Evolutionary conservation across 2,113 vertebrate genomes (phyloP), one percentile per base, ranked within the genome.

Genomic region (Clarias magur): DNA sequence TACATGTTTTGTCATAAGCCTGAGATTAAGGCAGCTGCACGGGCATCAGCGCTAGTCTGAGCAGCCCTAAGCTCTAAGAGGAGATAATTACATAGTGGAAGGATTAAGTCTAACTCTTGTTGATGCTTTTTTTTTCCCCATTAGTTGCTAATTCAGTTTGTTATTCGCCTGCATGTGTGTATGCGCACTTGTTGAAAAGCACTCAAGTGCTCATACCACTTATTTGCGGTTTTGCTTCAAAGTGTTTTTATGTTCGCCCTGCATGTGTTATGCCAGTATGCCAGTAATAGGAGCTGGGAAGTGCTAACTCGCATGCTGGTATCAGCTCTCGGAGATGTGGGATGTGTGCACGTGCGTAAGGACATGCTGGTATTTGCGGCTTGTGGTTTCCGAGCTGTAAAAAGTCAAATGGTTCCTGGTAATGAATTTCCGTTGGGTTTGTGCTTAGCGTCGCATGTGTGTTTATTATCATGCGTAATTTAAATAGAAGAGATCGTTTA

Each of bases 341-440:
- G 82, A 21, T 76, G 86, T 53, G 60, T n/a, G 82, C 79, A 80
- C 65, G 82, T 86, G 84, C 42, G 42, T 60, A 85, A 85, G 88
- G 82, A 87, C 85, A 82, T 76, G 87, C 84, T 88, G 87, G 87
- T 87, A 72, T 84, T 85, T 85, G 87, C 17, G 87, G 85, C 83
- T 84, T 88, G 86, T 79, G 85, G 65, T 88, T 87, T 85, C 80
- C 53, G 27, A 79, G 70, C 72, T 68, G 15, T 73, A 84, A 82
- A 75, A 82, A 84, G 53, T 88, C 80, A 62, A 60, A 80, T 57
- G 57, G 81, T 82, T 81, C 54, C 79, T 73, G 85, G 30, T 86
- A 48, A 82, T 82, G 85, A 86, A 82, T 72, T 60, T 81, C 54
- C 54, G 76, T n/a, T 57, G 75, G n/a, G 42, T 86, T 53, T 75